Percentiles rank a stretch among this genome's conserved stretches.
Conservation (phyloP, 2,797 vertebrate genomes). For the Amblyraja radiata region DNA sequence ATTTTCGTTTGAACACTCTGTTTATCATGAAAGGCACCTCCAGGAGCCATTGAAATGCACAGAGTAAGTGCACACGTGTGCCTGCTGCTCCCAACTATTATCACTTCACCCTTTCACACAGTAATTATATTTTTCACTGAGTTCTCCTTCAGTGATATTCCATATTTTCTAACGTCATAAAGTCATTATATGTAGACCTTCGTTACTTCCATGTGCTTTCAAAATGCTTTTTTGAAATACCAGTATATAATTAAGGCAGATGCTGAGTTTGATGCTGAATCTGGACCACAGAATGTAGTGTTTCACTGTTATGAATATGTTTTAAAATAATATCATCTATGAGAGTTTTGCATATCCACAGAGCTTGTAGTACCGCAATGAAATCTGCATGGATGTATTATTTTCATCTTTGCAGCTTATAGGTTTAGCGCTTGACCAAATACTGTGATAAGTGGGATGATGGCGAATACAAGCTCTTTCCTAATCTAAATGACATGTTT, state of each 20-base stretch:
- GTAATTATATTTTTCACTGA: neutral
- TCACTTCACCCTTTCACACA: neutral
- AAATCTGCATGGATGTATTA: neutral
- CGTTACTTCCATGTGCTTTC: neutral
- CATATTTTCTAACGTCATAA: neutral
- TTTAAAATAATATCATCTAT: neutral
- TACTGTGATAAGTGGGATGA: neutral
- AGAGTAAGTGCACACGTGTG: neutral
- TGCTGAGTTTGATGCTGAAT: neutral
- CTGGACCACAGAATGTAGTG: neutral
- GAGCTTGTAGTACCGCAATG: neutral
- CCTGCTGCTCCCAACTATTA: neutral
- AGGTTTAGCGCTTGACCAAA: neutral
- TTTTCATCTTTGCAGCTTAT: neutral
- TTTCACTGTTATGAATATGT: neutral
- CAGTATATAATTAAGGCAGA: neutral
- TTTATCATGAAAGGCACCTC: conserved; percentile 29
- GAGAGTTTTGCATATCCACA: neutral
- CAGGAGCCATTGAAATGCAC: neutral
- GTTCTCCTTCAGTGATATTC: neutral
- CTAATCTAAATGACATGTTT: neutral
- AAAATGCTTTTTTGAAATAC: neutral
- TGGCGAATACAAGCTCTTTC: neutral
- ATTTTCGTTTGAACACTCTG: conserved; percentile 19
- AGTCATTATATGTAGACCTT: neutral